A percentile compares a stretch with the other conserved stretches of the same genome.
Evolutionary conservation across 2,797 vertebrate species (phyloP).

Genomic region (Uromys caudimaculatus): DNA sequence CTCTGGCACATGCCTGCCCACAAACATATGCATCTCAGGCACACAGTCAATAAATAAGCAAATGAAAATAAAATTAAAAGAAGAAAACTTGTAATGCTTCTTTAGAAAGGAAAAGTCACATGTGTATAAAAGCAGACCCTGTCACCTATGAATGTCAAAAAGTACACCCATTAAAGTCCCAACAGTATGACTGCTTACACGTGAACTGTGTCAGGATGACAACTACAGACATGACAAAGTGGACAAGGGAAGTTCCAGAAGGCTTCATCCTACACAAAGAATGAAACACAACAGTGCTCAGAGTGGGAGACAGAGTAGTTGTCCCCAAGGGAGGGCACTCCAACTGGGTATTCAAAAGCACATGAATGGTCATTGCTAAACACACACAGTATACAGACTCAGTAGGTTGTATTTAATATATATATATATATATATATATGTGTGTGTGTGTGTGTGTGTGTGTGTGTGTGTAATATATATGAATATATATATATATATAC

Average conservation of each 20-base stretch:
- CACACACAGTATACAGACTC: no score
- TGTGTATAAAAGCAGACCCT: not conserved
- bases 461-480: no score
- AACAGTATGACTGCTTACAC: not conserved
- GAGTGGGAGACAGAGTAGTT: not conserved
- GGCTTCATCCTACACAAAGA: not conserved
- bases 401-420: not conserved
- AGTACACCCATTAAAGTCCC: no score
- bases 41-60: not conserved
- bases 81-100: not conserved
- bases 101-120: constrained; percentile 61
- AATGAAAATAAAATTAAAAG: not conserved
- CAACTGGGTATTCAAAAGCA: not conserved
- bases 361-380: not conserved
- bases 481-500: no score
- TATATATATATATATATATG: no score
- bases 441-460: no score
- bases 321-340: not conserved
- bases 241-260: not conserved
- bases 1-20: not conserved
- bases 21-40: not conserved
- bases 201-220: not conserved
- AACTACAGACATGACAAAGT: not conserved
- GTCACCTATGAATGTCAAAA: not conserved
- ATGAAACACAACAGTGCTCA: no score